Conservation (phyloP, 2,113 vertebrate genomes). For the Smithornis capensis region DNA sequence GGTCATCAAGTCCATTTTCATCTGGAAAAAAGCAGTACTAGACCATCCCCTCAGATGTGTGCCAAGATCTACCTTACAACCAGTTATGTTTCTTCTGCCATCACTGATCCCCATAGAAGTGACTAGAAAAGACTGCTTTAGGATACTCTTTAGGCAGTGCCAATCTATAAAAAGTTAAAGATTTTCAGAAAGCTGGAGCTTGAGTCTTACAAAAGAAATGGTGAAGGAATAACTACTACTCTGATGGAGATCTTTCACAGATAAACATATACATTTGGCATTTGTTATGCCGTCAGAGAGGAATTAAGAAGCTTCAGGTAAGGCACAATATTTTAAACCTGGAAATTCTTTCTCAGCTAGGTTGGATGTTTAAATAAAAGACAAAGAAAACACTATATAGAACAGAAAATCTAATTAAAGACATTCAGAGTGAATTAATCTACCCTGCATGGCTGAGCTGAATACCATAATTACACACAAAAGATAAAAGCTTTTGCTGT, state of each 20-base stretch:
- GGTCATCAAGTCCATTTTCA: not conserved
- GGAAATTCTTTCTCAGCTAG: not conserved
- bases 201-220: not conserved
- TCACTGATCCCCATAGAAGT: not conserved
- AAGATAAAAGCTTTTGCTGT: not conserved
- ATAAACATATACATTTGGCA: not conserved
- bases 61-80: not conserved
- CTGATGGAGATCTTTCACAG: not conserved
- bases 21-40: not conserved
- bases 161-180: not conserved
- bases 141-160: not conserved
- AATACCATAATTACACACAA: not conserved
- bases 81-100: not conserved
- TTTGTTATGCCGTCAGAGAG: not conserved
- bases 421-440: not conserved
- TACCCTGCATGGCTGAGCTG: not conserved
- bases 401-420: slow-evolving; percentile 24
- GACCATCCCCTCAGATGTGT: rapidly evolving
- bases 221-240: not conserved
- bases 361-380: not conserved
- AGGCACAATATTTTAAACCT: not conserved
- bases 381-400: not conserved
- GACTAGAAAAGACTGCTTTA: not conserved
- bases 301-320: not conserved
- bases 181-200: not conserved